These are phyloP conservation scores for Epirrhoe alternata DNA, from an alignment of 2,888 invertebrate genomes.

Conservation along the genomic window DNA sequence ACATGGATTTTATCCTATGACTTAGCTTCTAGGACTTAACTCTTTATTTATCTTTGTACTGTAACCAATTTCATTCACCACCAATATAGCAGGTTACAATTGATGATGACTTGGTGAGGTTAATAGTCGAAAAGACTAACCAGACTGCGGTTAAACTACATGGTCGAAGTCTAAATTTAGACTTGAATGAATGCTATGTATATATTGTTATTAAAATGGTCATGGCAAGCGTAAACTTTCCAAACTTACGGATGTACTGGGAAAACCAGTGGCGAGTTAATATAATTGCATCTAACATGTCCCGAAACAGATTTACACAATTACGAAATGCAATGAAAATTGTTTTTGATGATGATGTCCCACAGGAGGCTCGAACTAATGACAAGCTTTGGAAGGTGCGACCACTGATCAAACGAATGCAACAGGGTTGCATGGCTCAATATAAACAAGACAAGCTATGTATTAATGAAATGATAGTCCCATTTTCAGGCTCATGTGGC, in stretches of 20 bases:
- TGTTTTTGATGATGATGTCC: conserved; percentile 4
- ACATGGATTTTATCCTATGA: too few relatives aligned
- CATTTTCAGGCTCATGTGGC: conserved; percentile 14
- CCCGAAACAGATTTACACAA: conserved; percentile 3
- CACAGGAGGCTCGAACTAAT: conserved; percentile 1
- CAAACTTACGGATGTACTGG: conserved; percentile 9
- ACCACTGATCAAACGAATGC: not conserved
- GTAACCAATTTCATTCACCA: too few relatives aligned
- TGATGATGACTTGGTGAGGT: conserved; percentile 3
- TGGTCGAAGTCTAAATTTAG: not conserved
- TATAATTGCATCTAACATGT: conserved; percentile 6
- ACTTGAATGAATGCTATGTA: not conserved
- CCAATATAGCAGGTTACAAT: too few relatives aligned
- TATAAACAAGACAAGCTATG: not conserved
- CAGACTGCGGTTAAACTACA: not conserved
- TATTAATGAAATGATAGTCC: conserved; percentile 25
- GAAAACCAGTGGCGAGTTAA: conserved; percentile 4
- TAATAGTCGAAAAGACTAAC: conserved; percentile 8
- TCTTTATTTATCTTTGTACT: too few relatives aligned
- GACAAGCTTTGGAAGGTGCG: conserved; percentile 4
- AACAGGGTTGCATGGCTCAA: too few relatives aligned
- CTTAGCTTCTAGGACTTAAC: too few relatives aligned
- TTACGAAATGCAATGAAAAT: conserved; percentile 7
- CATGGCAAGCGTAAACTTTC: conserved; percentile 3
- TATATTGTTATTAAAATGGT: conserved; percentile 1